Base-by-base conservation (phyloP, 2,797 vertebrate species). In the Intellagama lesueurii region DNA sequence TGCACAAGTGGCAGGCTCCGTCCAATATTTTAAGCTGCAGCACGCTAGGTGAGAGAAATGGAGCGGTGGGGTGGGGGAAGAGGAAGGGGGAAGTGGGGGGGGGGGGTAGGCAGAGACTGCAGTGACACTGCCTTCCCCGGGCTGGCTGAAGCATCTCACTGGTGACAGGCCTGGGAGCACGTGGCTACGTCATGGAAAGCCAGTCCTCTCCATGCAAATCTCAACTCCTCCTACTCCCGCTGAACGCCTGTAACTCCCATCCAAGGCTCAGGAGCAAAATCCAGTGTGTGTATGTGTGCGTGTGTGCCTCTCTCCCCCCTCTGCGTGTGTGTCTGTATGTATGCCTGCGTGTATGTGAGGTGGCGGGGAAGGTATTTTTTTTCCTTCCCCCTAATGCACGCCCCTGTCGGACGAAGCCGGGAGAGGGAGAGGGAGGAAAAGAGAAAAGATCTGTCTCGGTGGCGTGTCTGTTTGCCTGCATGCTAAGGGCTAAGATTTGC, bases 121-220 rank as follows among this genome's bases (percentile, higher is more conserved):
- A 95, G 95, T 94, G 91, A 93, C 91, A 86, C 90, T 89, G 94
- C 94, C 92, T 94, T 96, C 94, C 91, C 92, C 40, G 92, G 93
- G 95, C 94, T 83, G 95, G 93, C 80, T 35, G 94, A 92, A 87
- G 94, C 94, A 89, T 93, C 94, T 95, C 95, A 92, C 94, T 94
- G 96, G 94, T 96, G 96, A 94, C 96, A 94, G 94, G 90, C 93
- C 91, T 94, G 93, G 91, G 88, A 96, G 94, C 98, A 98, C 98
- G 98, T 99, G 98, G 96, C 94, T 98, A 98, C 98, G 98, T 98
- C 98, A 98, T 96, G 97, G 98, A 97, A 98, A 97, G 96, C 95
- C 98, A 97, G 97, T 97, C 96, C 60, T 98, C 98, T 97, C 97
- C 97, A 96, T 98, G 96, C 96, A 97, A 97, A 97, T 97, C 98